A percentile compares a stretch with the other conserved stretches of the same genome.
phyloP scores from a whole-genome alignment of 1,140 invertebrate species.

The Tetragnatha versicolor region DNA sequence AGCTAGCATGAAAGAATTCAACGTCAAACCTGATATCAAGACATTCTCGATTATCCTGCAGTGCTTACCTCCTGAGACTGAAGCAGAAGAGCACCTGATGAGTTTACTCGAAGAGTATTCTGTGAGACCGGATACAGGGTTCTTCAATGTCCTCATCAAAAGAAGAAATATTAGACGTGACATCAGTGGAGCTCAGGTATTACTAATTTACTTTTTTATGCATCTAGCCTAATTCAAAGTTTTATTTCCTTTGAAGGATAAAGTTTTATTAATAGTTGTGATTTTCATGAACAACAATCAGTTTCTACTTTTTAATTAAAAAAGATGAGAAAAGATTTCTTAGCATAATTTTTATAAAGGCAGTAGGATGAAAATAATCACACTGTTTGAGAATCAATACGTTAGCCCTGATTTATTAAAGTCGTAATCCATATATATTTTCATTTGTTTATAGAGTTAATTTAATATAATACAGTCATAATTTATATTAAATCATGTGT shows the following conservation, averaged over 20 bases:
- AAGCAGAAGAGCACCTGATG: conserved; percentile 74
- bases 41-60: conserved; percentile 80
- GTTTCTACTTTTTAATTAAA: background rate
- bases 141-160: conserved; percentile 87
- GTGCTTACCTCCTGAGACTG: conserved; percentile 71
- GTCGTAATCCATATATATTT: too few species aligned
- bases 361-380: background rate
- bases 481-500: too few species aligned
- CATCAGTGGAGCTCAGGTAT: conserved; percentile 74
- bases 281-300: background rate
- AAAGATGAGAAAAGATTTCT: background rate
- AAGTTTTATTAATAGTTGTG: background rate
- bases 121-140: conserved; percentile 77
- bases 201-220: conserved; percentile 25
- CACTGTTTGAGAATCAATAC: background rate
- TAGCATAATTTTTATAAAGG: background rate
- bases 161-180: conserved; percentile 74
- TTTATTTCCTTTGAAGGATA: background rate
- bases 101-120: conserved; percentile 68
- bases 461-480: too few species aligned
- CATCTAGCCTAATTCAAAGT: background rate
- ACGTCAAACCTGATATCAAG: conserved; percentile 77
- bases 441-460: too few species aligned
- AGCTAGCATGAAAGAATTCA: conserved; percentile 73
- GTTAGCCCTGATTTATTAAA: too few species aligned